phyloP scores from a whole-genome alignment of 1,140 invertebrate genomes.

The Pogonus chalceus region DNA sequence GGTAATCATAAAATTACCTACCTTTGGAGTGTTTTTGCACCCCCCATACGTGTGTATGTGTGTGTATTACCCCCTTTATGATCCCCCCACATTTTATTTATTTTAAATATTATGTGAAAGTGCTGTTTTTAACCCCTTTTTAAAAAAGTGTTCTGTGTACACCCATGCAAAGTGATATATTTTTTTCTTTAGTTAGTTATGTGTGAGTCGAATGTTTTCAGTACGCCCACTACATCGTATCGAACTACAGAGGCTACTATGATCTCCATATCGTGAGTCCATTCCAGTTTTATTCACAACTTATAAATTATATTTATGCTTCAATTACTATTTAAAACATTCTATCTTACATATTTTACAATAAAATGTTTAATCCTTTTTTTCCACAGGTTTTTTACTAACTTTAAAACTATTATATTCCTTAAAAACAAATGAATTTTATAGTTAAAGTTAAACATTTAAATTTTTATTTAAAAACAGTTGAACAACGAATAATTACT shows the following conservation, averaged over 20 bases:
- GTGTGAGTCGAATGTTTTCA: conserved; percentile 3
- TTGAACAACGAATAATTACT: too few relatives aligned
- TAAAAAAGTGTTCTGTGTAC: background rate
- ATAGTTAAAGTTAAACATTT: too few relatives aligned
- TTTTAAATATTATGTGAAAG: background rate
- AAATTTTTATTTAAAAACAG: too few relatives aligned
- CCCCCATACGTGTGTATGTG: background rate
- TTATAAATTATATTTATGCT: too few relatives aligned
- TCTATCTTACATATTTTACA: too few relatives aligned
- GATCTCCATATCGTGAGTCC: background rate
- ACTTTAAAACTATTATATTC: too few relatives aligned
- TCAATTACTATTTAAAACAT: too few relatives aligned
- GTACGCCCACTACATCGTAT: background rate
- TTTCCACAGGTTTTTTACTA: too few relatives aligned
- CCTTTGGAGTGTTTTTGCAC: background rate
- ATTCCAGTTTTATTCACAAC: background rate
- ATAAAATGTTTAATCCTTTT: too few relatives aligned
- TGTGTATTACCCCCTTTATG: background rate
- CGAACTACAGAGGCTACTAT: background rate
- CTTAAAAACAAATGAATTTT: too few relatives aligned
- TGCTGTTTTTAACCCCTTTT: background rate
- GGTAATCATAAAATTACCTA: too few relatives aligned
- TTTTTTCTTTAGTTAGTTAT: background rate
- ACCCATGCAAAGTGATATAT: background rate
- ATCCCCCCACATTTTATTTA: background rate